Evolutionary conservation across 1,140 invertebrate species (phyloP).

Genomic region (Varroa destructor): DNA sequence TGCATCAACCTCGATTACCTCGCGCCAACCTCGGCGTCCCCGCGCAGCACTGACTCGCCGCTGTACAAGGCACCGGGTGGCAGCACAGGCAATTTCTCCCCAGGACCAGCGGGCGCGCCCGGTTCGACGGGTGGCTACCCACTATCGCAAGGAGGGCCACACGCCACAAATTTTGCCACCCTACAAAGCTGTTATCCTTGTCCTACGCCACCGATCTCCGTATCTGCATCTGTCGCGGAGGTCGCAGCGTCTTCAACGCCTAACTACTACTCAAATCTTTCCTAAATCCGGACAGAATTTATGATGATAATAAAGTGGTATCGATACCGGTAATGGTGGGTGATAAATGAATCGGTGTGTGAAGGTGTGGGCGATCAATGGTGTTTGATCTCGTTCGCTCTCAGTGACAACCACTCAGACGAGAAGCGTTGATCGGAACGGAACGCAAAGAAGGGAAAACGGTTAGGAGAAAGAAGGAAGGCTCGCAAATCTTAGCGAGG

Average conservation of each 20-base stretch:
- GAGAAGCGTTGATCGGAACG: too few relatives aligned
- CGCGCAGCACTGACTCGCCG: constrained; percentile 25
- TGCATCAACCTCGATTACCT: constrained; percentile 26
- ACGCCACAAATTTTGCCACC: constrained; percentile 6
- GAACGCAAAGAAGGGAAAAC: too few relatives aligned
- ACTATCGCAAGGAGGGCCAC: neutral
- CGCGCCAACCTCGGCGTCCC: constrained; percentile 13
- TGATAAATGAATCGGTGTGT: too few relatives aligned
- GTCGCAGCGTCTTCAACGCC: too few relatives aligned
- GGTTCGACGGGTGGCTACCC: neutral
- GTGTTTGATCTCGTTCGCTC: too few relatives aligned
- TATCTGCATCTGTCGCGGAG: neutral
- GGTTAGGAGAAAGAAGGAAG: too few relatives aligned
- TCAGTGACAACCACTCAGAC: too few relatives aligned
- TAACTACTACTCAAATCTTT: constrained; percentile 24
- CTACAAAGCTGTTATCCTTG: constrained; percentile 14
- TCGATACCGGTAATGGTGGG: too few relatives aligned
- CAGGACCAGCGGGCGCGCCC: neutral
- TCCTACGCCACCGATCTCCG: constrained; percentile 4
- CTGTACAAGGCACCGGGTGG: neutral
- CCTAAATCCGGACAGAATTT: neutral
- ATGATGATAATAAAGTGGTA: too few relatives aligned
- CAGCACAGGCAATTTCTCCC: constrained; percentile 20
- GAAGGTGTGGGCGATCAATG: too few relatives aligned
- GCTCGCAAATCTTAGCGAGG: too few relatives aligned